A percentile compares a stretch with the other conserved stretches of the same genome.
Conservation (phyloP, 2,113 vertebrate genomes). For the Paramisgurnus dabryanus region DNA sequence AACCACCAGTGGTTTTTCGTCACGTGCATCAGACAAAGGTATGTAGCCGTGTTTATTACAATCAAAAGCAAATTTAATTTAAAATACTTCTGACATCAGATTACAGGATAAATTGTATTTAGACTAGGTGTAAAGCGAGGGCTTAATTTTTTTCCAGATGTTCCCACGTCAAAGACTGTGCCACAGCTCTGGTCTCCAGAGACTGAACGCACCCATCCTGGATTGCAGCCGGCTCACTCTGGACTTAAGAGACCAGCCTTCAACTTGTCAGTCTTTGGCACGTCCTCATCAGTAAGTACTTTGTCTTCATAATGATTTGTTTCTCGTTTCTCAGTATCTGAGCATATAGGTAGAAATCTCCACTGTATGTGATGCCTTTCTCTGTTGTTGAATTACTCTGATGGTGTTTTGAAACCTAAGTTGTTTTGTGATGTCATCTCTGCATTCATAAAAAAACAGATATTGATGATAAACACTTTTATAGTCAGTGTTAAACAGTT, state of each 20-base stretch:
- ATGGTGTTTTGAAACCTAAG: neutral
- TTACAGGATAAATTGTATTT: no score
- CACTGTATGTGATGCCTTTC: no score
- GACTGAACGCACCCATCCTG: conserved; percentile 81
- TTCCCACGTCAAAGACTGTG: conserved; percentile 85
- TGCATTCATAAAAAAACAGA: neutral
- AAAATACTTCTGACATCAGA: no score
- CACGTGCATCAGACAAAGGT: conserved; percentile 98
- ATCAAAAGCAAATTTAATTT: no score
- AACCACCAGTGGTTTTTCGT: conserved; percentile 98
- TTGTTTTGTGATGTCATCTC: no score
- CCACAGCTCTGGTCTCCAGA: conserved; percentile 91
- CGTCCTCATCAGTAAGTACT: conserved; percentile 86
- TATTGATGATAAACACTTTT: neutral
- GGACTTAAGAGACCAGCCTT: conserved; percentile 92
- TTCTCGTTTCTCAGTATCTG: no score
- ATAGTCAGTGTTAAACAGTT: conserved; percentile 83
- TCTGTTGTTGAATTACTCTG: neutral
- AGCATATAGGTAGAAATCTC: no score
- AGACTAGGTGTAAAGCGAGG: neutral
- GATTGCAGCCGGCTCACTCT: conserved; percentile 80
- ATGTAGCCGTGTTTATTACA: conserved; percentile 32
- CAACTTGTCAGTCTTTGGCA: conserved; percentile 93
- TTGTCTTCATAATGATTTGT: neutral
- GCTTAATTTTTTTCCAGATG: conserved; percentile 76